A percentile compares a stretch with the other conserved stretches of the same genome.
Conservation (phyloP, 2,797 vertebrate genomes). For the Labeo calbasu region DNA sequence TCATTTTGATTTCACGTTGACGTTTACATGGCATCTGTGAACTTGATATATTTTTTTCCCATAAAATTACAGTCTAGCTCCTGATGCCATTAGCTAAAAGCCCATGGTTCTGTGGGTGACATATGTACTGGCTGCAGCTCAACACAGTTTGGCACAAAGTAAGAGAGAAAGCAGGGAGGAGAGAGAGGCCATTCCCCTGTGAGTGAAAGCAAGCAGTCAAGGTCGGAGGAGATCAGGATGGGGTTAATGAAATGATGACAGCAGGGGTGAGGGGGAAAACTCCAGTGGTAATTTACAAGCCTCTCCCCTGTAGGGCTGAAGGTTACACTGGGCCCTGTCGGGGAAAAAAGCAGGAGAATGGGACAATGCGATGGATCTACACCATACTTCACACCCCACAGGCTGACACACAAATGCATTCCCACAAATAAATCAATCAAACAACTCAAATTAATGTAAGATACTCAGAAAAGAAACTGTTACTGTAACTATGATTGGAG, state of each 20-base stretch:
- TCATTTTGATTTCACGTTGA: not conserved
- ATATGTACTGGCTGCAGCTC: constrained; percentile 61
- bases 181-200: constrained; percentile 62
- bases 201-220: constrained; percentile 69
- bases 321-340: constrained; percentile 65
- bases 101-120: constrained; percentile 55
- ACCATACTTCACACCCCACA: constrained; percentile 48
- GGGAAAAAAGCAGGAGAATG: constrained; percentile 52
- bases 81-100: constrained; percentile 20
- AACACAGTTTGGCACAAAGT: constrained; percentile 59
- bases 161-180: constrained; percentile 53
- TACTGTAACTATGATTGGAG: not conserved
- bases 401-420: constrained; percentile 23
- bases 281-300: constrained; percentile 64
- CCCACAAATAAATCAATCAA: constrained; percentile 42
- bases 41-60: not conserved
- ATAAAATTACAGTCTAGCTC: constrained; percentile 20
- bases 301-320: constrained; percentile 68
- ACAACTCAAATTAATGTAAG: constrained; percentile 26
- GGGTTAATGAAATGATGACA: constrained; percentile 72
- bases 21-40: not conserved
- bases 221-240: constrained; percentile 69
- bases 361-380: constrained; percentile 55
- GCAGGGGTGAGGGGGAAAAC: constrained; percentile 63
- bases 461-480: constrained; percentile 11